Base-by-base conservation (phyloP, 2,888 invertebrate species). In the Osedax frankpressi region DNA sequence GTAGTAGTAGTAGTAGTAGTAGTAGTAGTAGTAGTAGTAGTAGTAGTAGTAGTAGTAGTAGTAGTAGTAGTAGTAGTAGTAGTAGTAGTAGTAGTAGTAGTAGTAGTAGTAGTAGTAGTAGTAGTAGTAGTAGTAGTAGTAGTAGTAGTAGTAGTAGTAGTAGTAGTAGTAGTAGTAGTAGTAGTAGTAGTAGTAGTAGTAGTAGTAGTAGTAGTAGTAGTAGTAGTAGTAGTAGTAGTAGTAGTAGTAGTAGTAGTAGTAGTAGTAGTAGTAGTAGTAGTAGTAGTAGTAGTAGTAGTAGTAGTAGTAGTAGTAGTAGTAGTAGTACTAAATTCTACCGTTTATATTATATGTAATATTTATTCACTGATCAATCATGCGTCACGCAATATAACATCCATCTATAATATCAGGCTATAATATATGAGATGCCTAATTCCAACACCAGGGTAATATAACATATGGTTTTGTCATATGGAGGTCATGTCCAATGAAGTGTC, bases 161-260 rank as follows among this genome's bases (percentile, higher is more conserved):
- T 74, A 65, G 27, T 74, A 74, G 63, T 74, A 65, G 63, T 65
- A 74, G 25, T 6, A 65, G 28, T 63, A 59, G 73, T 74, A 65
- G 63, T 74, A 65, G 73, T 74, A 74, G 62, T 65, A 74, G 63
- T 74, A 74, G 28, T 74, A 74, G 27, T 74, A 71, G n/a, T 71
- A 71, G n/a, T 19, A 71, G 28, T 25, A 70, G n/a, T 62, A 25
- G 3, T 27, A 44, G n/a, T n/a, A 69, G 30, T 14, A 25, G 11
- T 25, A 26, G 3, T 62, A 67, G 26, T 25, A 65, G 6, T 63
- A 44, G 6, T 25, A 6, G 3, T 26, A 72, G 6, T 11, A 30
- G 6, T 6, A 30, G 6, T 26, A 69, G n/a, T 26, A 62, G 11
- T 24, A n/a, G n/a, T 26, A 6, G 11, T 62, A 63, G 24, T 62